phyloP scores from a whole-genome alignment of 2,888 invertebrate species.

The Metacarcinus magister region DNA sequence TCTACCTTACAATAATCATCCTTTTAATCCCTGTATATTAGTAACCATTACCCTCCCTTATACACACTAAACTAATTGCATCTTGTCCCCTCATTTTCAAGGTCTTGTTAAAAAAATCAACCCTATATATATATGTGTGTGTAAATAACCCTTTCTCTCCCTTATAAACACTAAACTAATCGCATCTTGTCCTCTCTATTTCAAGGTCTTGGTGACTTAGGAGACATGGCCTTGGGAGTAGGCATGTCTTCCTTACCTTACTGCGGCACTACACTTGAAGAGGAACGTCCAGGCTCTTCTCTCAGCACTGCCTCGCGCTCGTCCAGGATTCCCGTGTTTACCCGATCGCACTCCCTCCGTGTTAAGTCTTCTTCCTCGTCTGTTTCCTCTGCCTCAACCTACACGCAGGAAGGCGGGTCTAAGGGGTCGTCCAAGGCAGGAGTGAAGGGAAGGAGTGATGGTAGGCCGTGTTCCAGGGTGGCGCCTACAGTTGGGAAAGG shows the following conservation, averaged over 20 bases:
- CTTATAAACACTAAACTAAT: neutral
- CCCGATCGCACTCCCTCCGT: conserved; percentile 75
- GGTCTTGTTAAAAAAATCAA: too few relatives aligned
- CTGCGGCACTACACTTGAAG: conserved; percentile 49
- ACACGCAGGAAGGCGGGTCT: neutral
- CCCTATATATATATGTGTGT: neutral
- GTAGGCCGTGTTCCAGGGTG: neutral
- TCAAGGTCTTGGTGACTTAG: conserved; percentile 54
- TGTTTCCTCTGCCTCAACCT: neutral
- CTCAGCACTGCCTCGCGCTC: conserved; percentile 74
- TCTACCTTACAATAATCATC: too few relatives aligned
- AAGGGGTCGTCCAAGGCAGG: neutral
- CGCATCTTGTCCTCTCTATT: neutral
- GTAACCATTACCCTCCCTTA: too few relatives aligned
- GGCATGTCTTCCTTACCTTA: conserved; percentile 67
- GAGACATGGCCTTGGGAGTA: neutral
- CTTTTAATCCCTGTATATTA: too few relatives aligned
- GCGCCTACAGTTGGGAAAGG: neutral
- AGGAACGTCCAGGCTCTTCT: conserved; percentile 76
- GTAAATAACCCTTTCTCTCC: neutral
- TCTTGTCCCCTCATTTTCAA: too few relatives aligned
- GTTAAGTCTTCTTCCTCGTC: conserved; percentile 59
- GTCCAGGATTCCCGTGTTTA: conserved; percentile 74
- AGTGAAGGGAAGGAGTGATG: conserved; percentile 19
- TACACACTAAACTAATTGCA: too few relatives aligned